Conservation (phyloP, 2,888 invertebrate genomes). For the Orthosia gothica region DNA sequence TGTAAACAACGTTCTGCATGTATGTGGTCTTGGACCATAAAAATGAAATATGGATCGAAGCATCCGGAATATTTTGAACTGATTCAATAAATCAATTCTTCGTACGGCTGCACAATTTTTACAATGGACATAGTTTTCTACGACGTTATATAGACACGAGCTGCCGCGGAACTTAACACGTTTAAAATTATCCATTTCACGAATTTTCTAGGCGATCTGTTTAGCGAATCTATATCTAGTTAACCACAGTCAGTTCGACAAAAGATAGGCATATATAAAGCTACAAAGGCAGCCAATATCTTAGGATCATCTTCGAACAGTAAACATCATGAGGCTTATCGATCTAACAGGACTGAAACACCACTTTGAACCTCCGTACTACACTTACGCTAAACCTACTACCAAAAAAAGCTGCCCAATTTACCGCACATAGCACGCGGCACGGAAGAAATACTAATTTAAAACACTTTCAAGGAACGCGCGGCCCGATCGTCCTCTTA, state of each 20-base stretch:
- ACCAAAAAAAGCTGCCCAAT: conserved; percentile 65
- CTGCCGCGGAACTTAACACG: background rate
- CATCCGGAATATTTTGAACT: conserved; percentile 7
- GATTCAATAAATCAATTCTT: background rate
- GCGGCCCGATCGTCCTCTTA: conserved; percentile 75
- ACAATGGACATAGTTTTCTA: background rate
- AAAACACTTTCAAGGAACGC: conserved; percentile 81
- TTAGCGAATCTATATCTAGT: too few species aligned
- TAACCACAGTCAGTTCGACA: background rate
- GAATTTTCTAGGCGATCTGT: background rate
- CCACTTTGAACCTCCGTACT: conserved; percentile 5
- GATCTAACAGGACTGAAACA: background rate
- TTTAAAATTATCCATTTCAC: background rate
- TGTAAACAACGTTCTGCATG: conserved; percentile 22
- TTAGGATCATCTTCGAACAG: background rate
- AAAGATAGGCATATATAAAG: background rate
- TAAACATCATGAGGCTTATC: background rate
- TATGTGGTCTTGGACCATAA: conserved; percentile 16
- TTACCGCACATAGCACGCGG: conserved; percentile 72
- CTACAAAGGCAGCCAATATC: background rate
- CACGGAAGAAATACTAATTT: conserved; percentile 81
- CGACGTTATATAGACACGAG: too few species aligned
- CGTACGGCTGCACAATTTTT: background rate
- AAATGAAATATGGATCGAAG: conserved; percentile 12
- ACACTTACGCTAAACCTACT: conserved; percentile 28